Conservation (phyloP, 1,140 invertebrate species). For the Achatina immaculata region DNA sequence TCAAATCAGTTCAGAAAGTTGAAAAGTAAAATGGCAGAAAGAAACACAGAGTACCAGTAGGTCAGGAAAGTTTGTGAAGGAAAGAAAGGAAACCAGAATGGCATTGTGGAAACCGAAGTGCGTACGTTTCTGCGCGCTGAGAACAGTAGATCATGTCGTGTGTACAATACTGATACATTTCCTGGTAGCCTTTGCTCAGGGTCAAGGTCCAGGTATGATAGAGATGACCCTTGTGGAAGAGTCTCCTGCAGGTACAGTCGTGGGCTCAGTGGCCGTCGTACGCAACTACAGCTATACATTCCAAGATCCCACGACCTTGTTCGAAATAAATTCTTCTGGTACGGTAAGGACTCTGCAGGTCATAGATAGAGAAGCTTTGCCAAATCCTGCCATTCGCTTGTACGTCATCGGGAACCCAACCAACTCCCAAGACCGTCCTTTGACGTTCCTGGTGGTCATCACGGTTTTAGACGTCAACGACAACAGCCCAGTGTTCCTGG, state of each 20-base stretch:
- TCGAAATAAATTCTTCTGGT: conserved; percentile 46
- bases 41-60: no score
- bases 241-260: conserved; percentile 35
- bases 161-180: conserved; percentile 49
- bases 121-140: neutral
- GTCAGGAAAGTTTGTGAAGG: no score
- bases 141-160: conserved; percentile 34
- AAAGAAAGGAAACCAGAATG: neutral
- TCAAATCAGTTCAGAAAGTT: no score
- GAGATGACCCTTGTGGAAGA: conserved; percentile 46
- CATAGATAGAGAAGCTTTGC: conserved; percentile 53
- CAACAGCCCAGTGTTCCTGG: conserved; percentile 86
- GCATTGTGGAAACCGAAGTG: neutral
- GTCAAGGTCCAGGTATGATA: conserved; percentile 48
- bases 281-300: conserved; percentile 43
- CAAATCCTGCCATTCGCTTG: conserved; percentile 45
- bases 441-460: conserved; percentile 56
- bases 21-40: no score
- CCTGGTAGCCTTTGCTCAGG: conserved; percentile 48
- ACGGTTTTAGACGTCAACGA: conserved; percentile 85
- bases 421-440: conserved; percentile 19
- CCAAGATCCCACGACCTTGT: conserved; percentile 45
- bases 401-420: conserved; percentile 41
- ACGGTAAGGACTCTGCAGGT: conserved; percentile 44
- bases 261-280: conserved; percentile 39